Base-by-base conservation (phyloP, 2,113 vertebrate genomes). In the Sinocyclocheilus maitianheensis region DNA sequence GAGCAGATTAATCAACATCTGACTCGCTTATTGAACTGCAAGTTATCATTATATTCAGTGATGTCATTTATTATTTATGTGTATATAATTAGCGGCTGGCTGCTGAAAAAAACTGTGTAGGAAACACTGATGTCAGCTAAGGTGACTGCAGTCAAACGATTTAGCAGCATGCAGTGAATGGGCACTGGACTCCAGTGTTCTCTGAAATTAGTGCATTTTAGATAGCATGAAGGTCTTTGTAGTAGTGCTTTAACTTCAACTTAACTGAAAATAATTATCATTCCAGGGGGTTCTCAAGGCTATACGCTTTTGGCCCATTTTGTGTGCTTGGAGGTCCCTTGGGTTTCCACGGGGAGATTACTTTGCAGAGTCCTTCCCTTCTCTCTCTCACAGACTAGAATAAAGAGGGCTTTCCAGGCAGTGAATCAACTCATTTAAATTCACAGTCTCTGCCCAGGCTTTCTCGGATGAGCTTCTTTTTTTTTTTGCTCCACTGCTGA, bases 401-500 rank as follows among this genome's bases (percentile, higher is more conserved):
- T 58, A 77, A 86, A 40, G 83, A 79, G 81, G 91, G 89, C 72
- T 60, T 90, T 88, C 90, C 85, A 90, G 82, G 18, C 58, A 86
- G 81, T 85, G 76, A 77, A 90, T 83, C 83, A 86, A 89, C 90
- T 93, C 91, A 93, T 95, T 95, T 88, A 91, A 93, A 94, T 95
- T 94, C 94, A 90, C 89, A 87, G 89, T 90, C 89, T 88, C 75
- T 87, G 89, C 89, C 89, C 87, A 77, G 92, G 93, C 92, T 91
- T 94, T 93, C 92, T 93, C 89, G 85, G 65, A 92, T 91, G 93
- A 92, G 88, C 58, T 89, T 71, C 1, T 26, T 34, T 55, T 90
- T 91, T 90, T 74, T 90, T 91, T 89, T 89, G 89, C 90, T 92
- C 89, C 75, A 84, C 69, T 92, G 95, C 94, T 95, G 94, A 95